phyloP scores from a whole-genome alignment of 2,888 invertebrate species.

The Willowsia nigromaculata region DNA sequence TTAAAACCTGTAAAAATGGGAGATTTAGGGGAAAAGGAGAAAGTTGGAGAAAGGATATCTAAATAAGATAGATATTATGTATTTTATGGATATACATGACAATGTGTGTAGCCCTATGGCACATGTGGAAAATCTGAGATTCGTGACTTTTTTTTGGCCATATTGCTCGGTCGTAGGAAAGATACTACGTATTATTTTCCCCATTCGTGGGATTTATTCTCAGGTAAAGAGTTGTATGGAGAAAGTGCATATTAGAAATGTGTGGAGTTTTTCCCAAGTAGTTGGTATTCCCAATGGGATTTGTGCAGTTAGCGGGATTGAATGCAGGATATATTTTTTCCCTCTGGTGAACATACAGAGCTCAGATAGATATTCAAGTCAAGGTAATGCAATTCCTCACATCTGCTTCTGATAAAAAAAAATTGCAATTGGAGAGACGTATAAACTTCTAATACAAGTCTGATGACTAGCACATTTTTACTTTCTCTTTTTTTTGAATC shows the following conservation, averaged over 20 bases:
- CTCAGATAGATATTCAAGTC: slow-evolving; percentile 18
- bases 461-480: background rate
- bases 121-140: background rate
- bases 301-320: slow-evolving; percentile 28
- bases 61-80: background rate
- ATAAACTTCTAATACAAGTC: background rate
- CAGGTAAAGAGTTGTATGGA: background rate
- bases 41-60: background rate
- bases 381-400: slow-evolving; percentile 53
- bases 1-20: background rate
- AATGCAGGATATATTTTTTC: background rate
- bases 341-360: background rate
- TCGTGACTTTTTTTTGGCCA: background rate
- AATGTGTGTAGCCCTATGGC: background rate
- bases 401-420: slow-evolving; percentile 56
- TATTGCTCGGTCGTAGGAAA: background rate
- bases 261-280: background rate
- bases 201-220: background rate
- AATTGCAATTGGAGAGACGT: slow-evolving; percentile 6
- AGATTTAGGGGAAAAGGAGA: background rate
- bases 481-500: slow-evolving; percentile 1
- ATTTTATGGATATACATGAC: background rate
- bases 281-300: background rate
- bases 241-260: background rate
- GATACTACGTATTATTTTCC: background rate